These are phyloP conservation scores for Ophioninae sp. DNA, from an alignment of 2,888 invertebrate genomes.

Conservation along the genomic window DNA sequence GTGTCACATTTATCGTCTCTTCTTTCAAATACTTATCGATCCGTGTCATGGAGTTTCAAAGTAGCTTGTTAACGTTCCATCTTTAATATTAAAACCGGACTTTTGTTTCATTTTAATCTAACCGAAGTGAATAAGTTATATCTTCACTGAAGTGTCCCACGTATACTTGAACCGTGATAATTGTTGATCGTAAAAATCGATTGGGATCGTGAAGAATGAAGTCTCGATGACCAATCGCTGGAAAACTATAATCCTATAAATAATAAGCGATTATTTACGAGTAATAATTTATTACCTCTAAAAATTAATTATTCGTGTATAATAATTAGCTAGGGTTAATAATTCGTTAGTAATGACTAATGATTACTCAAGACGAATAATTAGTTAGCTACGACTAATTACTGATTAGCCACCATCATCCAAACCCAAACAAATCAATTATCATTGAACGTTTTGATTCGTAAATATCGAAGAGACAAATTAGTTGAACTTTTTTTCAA, in stretches of 20 bases:
- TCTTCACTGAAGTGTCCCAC: neutral
- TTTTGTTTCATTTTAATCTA: neutral
- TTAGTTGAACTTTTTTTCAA: conserved; percentile 29
- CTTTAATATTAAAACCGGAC: neutral
- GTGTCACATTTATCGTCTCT: conserved; percentile 70
- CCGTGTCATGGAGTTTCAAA: neutral
- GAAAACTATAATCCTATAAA: neutral
- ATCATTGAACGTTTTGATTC: neutral
- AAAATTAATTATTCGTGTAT: too few species aligned
- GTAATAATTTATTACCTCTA: too few species aligned
- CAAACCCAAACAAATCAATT: neutral
- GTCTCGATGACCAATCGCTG: neutral
- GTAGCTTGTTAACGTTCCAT: conserved; percentile 8
- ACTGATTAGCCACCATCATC: neutral
- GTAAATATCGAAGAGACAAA: neutral
- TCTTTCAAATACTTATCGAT: conserved; percentile 37
- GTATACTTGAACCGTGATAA: conserved; percentile 10
- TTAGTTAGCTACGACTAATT: too few species aligned
- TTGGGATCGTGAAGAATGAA: neutral
- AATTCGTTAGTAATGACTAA: too few species aligned
- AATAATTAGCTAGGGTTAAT: too few species aligned
- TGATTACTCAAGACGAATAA: too few species aligned
- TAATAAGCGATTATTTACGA: neutral
- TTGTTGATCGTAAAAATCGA: neutral
- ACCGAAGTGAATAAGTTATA: neutral